Percentiles rank a stretch among this genome's conserved stretches.
Evolutionary conservation across 2,888 invertebrate species (phyloP).

Genomic region (Melieria crassipennis): DNA sequence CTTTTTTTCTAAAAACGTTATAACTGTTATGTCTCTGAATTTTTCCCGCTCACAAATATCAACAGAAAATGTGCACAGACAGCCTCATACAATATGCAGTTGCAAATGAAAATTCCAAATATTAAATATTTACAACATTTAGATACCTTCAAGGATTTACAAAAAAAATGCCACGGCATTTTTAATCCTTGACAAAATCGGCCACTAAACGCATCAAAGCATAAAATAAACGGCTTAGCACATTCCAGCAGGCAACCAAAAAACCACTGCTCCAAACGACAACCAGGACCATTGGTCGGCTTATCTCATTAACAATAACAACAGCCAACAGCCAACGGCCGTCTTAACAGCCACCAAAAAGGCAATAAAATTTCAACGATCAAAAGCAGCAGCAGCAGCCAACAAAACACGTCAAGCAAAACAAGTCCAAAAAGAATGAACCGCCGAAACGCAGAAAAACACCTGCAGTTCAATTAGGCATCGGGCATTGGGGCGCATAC

Average conservation of each 20-base stretch:
- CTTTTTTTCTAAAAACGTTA: too few relatives aligned
- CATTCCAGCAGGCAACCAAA: background rate
- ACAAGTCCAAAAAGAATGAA: constrained; percentile 2
- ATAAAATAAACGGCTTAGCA: too few relatives aligned
- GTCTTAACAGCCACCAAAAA: constrained; percentile 19
- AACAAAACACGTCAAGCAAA: background rate
- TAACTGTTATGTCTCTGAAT: too few relatives aligned
- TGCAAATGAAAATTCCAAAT: too few relatives aligned
- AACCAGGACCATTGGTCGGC: background rate
- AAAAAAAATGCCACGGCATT: too few relatives aligned
- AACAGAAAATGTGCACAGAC: too few relatives aligned
- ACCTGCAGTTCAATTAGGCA: constrained; percentile 25
- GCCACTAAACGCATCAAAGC: too few relatives aligned
- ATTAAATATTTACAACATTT: too few relatives aligned
- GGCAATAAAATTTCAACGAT: constrained; percentile 25
- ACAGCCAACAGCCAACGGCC: constrained; percentile 9
- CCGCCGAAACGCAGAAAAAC: constrained; percentile 22
- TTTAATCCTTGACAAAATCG: too few relatives aligned
- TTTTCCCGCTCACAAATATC: too few relatives aligned
- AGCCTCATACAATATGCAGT: too few relatives aligned
- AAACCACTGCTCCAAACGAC: background rate
- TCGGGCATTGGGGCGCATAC: background rate
- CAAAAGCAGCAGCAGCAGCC: background rate
- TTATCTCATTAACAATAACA: constrained; percentile 20
- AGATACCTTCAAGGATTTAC: too few relatives aligned